Evolutionary conservation across 2,888 invertebrate genomes (phyloP), one percentile per base, ranked within the genome.

Genomic region (Liposcelis brunnea): DNA sequence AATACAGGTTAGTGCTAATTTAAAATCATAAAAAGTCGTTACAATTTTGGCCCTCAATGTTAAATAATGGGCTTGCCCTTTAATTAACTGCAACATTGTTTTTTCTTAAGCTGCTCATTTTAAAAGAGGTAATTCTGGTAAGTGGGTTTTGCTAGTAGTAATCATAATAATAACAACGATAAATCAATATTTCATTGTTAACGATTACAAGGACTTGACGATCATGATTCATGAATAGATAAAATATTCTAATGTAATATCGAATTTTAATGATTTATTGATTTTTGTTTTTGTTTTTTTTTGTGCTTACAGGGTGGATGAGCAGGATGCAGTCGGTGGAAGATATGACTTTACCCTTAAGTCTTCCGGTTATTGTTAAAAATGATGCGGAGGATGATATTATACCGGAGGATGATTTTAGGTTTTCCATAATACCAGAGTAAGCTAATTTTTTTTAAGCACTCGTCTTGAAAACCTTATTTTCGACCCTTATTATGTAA

Each of bases 391-490:
- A 66, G 45, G 67, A 67, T 47, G 66, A 64, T 49, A 61, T 61
- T 48, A 55, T 62, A 47, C 52, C 65, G 8, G 69, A 69, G 49
- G 69, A 69, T 50, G 69, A 69, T 48, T 54, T 69, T 42, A 61
- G 65, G 2, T 55, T 60, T 34, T 55, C 60, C n/a, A 58, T 62
- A 7, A 65, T 66, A 47, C 53, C 60, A 2, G 65, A 67, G 58
- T 58, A 49, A 53, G 52, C 52, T 35, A 21, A 31, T 46, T 46
- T 45, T 40, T 33, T 46, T 33, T n/a, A n/a, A n/a, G n/a, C n/a
- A n/a, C n/a, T n/a, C n/a, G n/a, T n/a, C n/a, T n/a, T 16, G 42
- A 61, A 60, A 46, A n/a, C n/a, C n/a, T n/a, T n/a, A n/a, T n/a
- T n/a, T n/a, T n/a, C n/a, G n/a, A n/a, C n/a, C n/a, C n/a, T n/a